phyloP scores from a whole-genome alignment of 1,140 invertebrate genomes.

The Hyles euphorbiae region DNA sequence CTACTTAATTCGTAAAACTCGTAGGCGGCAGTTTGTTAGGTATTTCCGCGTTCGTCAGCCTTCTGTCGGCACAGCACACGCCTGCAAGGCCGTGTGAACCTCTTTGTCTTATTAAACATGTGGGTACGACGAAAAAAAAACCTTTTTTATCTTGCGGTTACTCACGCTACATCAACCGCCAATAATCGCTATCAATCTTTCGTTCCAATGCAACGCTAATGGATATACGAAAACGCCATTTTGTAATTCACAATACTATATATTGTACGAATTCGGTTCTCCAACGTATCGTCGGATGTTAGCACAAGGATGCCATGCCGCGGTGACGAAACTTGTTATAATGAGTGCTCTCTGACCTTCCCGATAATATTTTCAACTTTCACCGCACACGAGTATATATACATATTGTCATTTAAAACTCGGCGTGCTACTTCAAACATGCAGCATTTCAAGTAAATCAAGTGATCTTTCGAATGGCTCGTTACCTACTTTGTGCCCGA shows the following conservation, averaged over 20 bases:
- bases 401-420: conserved; percentile 14
- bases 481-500: neutral
- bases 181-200: too few relatives aligned
- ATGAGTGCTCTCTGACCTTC: conserved; percentile 7
- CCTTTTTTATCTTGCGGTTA: neutral
- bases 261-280: neutral
- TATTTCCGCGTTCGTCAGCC: conserved; percentile 63
- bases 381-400: conserved; percentile 6
- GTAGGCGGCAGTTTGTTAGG: conserved; percentile 57
- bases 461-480: conserved; percentile 13
- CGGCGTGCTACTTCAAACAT: conserved; percentile 14
- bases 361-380: conserved; percentile 12
- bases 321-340: too few relatives aligned
- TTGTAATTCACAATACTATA: neutral
- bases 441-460: conserved; percentile 14
- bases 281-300: too few relatives aligned
- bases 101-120: conserved; percentile 57
- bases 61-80: conserved; percentile 41
- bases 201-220: too few relatives aligned
- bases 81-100: conserved; percentile 58
- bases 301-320: too few relatives aligned
- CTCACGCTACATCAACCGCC: neutral
- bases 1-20: conserved; percentile 43
- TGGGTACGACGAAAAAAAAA: conserved; percentile 26
- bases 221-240: neutral